Evolutionary conservation across 2,888 invertebrate species (phyloP).

Genomic region (Strigamia crassipes): DNA sequence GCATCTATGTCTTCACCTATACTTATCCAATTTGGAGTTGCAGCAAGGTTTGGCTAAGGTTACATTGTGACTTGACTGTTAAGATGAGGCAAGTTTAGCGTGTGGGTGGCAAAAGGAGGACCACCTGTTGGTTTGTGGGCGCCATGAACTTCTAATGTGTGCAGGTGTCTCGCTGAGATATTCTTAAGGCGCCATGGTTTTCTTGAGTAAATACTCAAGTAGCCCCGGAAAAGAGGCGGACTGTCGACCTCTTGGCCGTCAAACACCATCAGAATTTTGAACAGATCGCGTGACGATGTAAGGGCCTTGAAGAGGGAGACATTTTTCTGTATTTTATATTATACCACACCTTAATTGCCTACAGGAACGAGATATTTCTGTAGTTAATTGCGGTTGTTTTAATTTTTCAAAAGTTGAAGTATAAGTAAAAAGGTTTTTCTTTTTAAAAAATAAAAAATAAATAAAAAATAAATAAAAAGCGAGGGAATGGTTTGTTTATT

Average conservation of each 20-base stretch:
- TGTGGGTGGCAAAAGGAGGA: constrained; percentile 12
- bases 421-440: not conserved
- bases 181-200: constrained; percentile 3
- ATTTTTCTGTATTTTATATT: not conserved
- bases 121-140: constrained; percentile 18
- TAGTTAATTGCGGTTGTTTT: not conserved
- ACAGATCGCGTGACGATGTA: not conserved
- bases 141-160: constrained; percentile 12
- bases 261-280: constrained; percentile 3
- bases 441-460: too few species aligned
- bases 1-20: constrained; percentile 22
- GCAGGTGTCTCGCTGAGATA: constrained; percentile 8
- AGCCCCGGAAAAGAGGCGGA: not conserved
- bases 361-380: not conserved
- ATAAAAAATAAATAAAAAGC: not conserved
- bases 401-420: not conserved
- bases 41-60: not conserved
- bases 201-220: constrained; percentile 24
- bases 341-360: constrained; percentile 2
- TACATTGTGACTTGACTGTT: constrained; percentile 4
- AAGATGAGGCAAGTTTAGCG: constrained; percentile 13
- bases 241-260: not conserved
- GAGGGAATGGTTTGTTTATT: not conserved
- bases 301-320: not conserved
- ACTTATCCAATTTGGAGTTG: constrained; percentile 20